Conservation (phyloP, 2,888 invertebrate species). For the Archaeoteleia sp. region DNA sequence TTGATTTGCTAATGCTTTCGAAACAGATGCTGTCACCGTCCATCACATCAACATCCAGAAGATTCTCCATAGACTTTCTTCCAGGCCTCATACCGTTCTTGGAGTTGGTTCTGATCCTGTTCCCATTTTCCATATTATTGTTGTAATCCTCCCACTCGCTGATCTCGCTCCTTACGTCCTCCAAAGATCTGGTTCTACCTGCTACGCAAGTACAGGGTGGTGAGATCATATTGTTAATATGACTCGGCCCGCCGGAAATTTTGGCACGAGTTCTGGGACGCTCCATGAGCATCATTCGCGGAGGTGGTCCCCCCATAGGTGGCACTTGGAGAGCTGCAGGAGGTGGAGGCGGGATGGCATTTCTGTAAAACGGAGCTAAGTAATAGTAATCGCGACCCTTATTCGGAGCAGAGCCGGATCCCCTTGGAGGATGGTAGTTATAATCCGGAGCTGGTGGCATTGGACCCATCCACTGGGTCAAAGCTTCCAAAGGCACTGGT, state of each 20-base stretch:
- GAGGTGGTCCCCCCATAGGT: constrained; percentile 62
- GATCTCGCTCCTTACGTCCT: constrained; percentile 82
- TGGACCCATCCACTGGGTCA: constrained; percentile 76
- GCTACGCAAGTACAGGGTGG: constrained; percentile 79
- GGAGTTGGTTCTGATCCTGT: constrained; percentile 76
- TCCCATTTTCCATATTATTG: constrained; percentile 78
- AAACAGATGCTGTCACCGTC: constrained; percentile 57
- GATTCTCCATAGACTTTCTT: constrained; percentile 84
- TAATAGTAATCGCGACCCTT: constrained; percentile 79
- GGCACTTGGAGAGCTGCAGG: constrained; percentile 61
- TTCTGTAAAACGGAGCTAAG: constrained; percentile 82
- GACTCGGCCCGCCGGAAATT: constrained; percentile 55
- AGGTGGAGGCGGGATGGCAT: constrained; percentile 79
- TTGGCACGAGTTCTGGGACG: constrained; percentile 62
- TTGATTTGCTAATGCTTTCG: constrained; percentile 59
- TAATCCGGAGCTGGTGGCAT: constrained; percentile 75
- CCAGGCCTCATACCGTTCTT: constrained; percentile 77
- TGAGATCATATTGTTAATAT: constrained; percentile 57
- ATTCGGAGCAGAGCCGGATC: constrained; percentile 64
- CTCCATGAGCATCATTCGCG: constrained; percentile 70
- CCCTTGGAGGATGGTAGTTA: constrained; percentile 77
- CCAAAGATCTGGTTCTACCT: constrained; percentile 81
- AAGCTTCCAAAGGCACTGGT: constrained; percentile 75
- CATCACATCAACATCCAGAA: constrained; percentile 73
- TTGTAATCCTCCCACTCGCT: constrained; percentile 80